These are phyloP conservation scores for Sturnus vulgaris DNA, from an alignment of 2,113 vertebrate species.

Conservation along the genomic window DNA sequence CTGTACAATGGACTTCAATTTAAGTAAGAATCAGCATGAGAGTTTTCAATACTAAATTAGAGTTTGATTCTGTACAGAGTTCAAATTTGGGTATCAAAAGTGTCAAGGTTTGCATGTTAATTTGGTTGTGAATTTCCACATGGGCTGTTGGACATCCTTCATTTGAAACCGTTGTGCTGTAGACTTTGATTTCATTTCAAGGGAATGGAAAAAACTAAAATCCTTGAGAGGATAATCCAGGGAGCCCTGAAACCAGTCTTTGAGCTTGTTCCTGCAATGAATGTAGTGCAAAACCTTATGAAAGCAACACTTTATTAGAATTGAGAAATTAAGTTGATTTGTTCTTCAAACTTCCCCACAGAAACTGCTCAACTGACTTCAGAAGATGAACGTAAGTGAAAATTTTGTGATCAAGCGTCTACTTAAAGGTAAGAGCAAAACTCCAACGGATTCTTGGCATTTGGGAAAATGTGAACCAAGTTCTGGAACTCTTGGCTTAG, in stretches of 20 bases:
- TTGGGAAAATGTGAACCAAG: background rate
- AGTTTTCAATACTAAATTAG: conserved; percentile 32
- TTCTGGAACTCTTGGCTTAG: background rate
- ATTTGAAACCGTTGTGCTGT: background rate
- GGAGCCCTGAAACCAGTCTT: background rate
- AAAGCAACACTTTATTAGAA: background rate
- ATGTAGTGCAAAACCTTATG: background rate
- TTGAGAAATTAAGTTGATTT: background rate
- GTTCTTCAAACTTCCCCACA: background rate
- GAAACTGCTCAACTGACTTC: background rate
- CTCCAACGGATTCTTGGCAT: background rate
- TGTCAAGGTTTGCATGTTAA: background rate
- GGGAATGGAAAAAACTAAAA: background rate
- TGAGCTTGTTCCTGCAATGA: background rate
- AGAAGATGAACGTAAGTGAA: background rate
- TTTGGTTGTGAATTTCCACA: conserved; percentile 27
- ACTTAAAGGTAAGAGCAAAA: background rate
- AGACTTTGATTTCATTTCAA: background rate
- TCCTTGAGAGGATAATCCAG: background rate
- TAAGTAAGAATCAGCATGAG: background rate
- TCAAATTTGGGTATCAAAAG: background rate
- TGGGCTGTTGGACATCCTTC: conserved; percentile 18
- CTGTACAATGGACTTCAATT: background rate
- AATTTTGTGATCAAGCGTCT: background rate
- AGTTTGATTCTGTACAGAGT: background rate